phyloP scores from a whole-genome alignment of 2,888 invertebrate species.

The Geophilus truncorum region DNA sequence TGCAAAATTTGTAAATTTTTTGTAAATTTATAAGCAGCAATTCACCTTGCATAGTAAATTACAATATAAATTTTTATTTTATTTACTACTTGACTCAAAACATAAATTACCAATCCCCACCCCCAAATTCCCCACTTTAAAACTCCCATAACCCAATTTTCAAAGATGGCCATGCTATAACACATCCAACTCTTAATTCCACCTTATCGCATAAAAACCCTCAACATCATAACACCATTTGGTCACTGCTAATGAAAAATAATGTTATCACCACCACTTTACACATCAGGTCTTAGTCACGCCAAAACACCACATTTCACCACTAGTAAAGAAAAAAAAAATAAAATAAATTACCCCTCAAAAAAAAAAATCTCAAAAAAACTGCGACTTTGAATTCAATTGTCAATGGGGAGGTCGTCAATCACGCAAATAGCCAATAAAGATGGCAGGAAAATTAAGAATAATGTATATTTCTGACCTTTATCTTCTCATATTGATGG shows the following conservation, averaged over 20 bases:
- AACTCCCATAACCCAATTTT: too few relatives aligned
- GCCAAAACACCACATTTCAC: not conserved
- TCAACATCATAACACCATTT: not conserved
- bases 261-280: not conserved
- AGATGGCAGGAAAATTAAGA: not conserved
- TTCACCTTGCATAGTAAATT: too few relatives aligned
- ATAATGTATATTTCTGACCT: constrained; percentile 12
- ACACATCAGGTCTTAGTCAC: not conserved
- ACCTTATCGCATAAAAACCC: not conserved
- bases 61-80: too few relatives aligned
- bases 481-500: not conserved
- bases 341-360: not conserved
- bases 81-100: too few relatives aligned
- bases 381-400: not conserved
- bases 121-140: too few relatives aligned
- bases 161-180: not conserved
- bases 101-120: too few relatives aligned
- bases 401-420: not conserved
- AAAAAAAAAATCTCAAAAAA: not conserved
- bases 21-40: too few relatives aligned
- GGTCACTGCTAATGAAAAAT: not conserved
- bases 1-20: too few relatives aligned
- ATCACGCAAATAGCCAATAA: constrained; percentile 6
- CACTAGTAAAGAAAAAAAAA: not conserved
- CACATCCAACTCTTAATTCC: not conserved